phyloP scores from a whole-genome alignment of 2,888 invertebrate species.

The Troglohyphantes excavatus region DNA sequence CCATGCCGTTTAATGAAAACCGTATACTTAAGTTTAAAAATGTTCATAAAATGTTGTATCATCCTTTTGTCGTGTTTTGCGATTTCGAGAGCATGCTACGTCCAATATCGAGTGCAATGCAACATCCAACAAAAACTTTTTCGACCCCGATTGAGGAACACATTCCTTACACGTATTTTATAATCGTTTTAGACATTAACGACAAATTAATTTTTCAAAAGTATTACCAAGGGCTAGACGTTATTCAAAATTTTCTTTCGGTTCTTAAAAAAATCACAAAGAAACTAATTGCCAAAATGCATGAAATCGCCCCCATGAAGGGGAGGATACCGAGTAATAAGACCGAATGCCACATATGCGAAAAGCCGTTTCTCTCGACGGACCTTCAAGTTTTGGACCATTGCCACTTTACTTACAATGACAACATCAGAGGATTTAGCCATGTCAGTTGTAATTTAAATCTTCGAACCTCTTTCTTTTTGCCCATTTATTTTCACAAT shows the following conservation, averaged over 20 bases:
- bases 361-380: background rate
- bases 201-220: background rate
- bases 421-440: background rate
- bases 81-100: conserved; percentile 18
- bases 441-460: conserved; percentile 13
- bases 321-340: background rate
- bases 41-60: background rate
- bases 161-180: background rate
- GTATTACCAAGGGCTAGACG: conserved; percentile 5
- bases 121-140: background rate
- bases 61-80: conserved; percentile 1
- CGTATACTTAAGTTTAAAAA: background rate
- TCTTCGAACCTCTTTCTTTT: background rate
- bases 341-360: conserved; percentile 1
- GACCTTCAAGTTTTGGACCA: background rate
- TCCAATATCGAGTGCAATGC: background rate
- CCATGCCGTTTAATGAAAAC: background rate
- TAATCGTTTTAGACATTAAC: background rate
- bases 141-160: background rate
- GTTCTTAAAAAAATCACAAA: background rate
- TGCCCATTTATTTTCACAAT: conserved; percentile 22
- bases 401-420: background rate
- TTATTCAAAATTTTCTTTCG: background rate
- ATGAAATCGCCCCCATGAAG: background rate
- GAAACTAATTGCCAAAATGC: conserved; percentile 3